Percentiles rank a stretch among this genome's conserved stretches.
phyloP scores from a whole-genome alignment of 2,113 vertebrate genomes.

The Oxyura jamaicensis region DNA sequence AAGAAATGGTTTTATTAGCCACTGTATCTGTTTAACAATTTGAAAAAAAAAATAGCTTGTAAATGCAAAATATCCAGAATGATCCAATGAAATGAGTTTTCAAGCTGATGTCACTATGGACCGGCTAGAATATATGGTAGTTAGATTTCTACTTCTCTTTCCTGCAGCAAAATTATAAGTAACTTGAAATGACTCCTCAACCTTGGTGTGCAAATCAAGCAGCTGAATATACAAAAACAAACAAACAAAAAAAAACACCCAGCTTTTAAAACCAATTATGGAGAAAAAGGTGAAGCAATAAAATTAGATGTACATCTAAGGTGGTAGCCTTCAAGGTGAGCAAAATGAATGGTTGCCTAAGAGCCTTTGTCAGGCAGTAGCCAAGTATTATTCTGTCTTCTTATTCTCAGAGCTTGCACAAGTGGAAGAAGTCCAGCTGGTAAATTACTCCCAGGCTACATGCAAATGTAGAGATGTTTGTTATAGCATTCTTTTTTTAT shows the following conservation, averaged over 20 bases:
- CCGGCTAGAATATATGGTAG: constrained; percentile 23
- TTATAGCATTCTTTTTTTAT: not conserved
- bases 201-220: constrained; percentile 34
- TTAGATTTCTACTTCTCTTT: constrained; percentile 50
- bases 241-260: not conserved
- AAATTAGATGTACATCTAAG: constrained; percentile 22
- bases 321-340: constrained; percentile 69
- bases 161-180: constrained; percentile 32
- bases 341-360: constrained; percentile 32
- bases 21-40: not conserved
- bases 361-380: constrained; percentile 53
- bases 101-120: constrained; percentile 69
- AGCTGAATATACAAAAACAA: not conserved
- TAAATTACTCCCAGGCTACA: not conserved
- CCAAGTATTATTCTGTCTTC: not conserved
- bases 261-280: constrained; percentile 15
- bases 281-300: not conserved
- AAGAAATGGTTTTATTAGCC: constrained; percentile 34
- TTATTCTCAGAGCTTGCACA: not conserved
- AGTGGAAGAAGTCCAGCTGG: not conserved
- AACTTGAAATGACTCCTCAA: constrained; percentile 41
- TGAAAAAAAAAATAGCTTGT: not conserved
- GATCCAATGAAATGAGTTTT: constrained; percentile 69
- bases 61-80: constrained; percentile 29
- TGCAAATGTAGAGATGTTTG: not conserved